Base-by-base conservation (phyloP, 2,888 invertebrate genomes). In the Euplexia lucipara region DNA sequence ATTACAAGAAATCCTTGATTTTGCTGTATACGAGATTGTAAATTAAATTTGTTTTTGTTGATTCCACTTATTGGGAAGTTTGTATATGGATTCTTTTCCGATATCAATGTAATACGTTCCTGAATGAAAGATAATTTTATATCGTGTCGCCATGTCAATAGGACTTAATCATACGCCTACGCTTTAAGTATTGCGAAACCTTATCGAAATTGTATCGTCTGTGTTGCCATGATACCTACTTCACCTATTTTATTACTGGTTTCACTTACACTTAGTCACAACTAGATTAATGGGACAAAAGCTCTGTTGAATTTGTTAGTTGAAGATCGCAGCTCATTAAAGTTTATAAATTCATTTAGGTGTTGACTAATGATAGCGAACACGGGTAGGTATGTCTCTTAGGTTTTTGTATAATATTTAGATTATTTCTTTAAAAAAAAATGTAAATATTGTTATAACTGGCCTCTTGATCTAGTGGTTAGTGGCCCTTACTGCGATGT, bases 1-100 rank as follows among this genome's bases (percentile, higher is more conserved):
- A 30, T 59, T 20, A 20, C 30, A 35, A 35, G 7, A 18, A 7
- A 20, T 48, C n/a, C 1, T 9, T 18, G 26, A 66, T 39, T 37
- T 44, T 37, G 5, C 12, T 8, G 6, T 49, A 22, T n/a, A 41
- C 35, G 64, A 34, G n/a, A 16, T 41, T 42, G n/a, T 68, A 18
- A 41, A 68, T 42, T 26, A 35, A 42, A 65, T 72, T 42, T 3
- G 3, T 18, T 2, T 7, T 1, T 37, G 10, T 52, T 41, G 52
- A 22, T 64, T 18, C 10, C 14, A 16, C 4, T 16, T 62, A 51
- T 10, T 35, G 64, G 12, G 49, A 35, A 0, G 16, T n/a, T 3
- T 37, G 0, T 58, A 3, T 26, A 20, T 18, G 10, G 39, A 37
- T 32, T 42, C 30, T 16, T 41, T 35, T 18, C 18, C 2, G 18